These are phyloP conservation scores for Cantharis rufa DNA, from an alignment of 2,888 invertebrate genomes.

Conservation along the genomic window DNA sequence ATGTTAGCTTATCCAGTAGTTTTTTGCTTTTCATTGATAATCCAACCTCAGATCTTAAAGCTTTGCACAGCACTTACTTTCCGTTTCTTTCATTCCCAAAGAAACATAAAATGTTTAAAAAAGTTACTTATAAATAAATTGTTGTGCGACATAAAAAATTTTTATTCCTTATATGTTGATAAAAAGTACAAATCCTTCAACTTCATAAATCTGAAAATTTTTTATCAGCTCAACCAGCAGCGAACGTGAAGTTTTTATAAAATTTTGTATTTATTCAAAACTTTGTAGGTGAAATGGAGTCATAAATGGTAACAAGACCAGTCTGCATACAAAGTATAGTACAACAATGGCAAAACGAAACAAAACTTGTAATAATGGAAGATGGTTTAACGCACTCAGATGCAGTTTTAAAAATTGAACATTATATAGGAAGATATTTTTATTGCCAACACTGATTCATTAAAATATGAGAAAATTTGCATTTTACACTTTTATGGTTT, in stretches of 20 bases:
- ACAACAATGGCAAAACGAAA: neutral
- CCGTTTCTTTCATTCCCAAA: neutral
- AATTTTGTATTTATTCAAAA: neutral
- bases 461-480: neutral
- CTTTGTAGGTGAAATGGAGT: neutral
- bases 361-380: neutral
- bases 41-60: neutral
- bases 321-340: neutral
- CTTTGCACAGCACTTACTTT: neutral
- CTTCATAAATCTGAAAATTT: neutral
- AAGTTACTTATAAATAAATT: neutral
- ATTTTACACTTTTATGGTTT: neutral
- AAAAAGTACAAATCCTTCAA: neutral
- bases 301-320: neutral
- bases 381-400: neutral
- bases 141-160: neutral
- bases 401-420: neutral
- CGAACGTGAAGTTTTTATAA: neutral
- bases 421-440: neutral
- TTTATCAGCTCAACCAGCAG: neutral
- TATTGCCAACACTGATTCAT: neutral
- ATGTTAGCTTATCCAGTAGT: neutral
- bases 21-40: neutral
- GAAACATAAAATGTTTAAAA: neutral
- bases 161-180: neutral